These are phyloP conservation scores for Anguilla megastoma DNA, from an alignment of 2,797 vertebrate species.

Conservation along the genomic window DNA sequence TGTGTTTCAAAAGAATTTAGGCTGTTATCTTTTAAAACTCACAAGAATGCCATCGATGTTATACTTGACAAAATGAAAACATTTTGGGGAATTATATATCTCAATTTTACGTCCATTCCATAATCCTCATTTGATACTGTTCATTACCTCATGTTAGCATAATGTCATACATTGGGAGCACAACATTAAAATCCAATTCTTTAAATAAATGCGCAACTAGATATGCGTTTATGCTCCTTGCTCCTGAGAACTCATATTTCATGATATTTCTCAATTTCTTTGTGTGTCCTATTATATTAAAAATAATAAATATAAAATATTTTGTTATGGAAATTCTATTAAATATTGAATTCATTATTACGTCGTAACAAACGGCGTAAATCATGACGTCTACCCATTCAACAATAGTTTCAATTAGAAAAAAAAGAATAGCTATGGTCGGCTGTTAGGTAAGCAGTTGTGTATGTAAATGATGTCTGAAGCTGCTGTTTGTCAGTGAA, in stretches of 20 bases:
- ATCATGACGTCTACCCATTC: constrained; percentile 22
- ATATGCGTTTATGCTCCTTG: background rate
- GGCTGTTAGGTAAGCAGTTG: background rate
- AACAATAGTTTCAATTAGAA: background rate
- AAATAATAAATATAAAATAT: background rate
- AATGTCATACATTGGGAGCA: background rate
- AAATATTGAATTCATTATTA: background rate
- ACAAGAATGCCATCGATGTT: background rate
- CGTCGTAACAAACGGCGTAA: background rate
- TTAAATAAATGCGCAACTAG: background rate
- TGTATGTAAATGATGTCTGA: background rate
- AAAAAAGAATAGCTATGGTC: background rate
- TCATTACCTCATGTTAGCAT: background rate
- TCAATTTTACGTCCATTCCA: background rate
- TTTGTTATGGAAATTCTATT: background rate
- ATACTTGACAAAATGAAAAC: background rate
- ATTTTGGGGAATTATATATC: background rate
- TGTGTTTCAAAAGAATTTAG: background rate
- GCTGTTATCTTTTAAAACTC: background rate
- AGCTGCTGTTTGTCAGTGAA: background rate
- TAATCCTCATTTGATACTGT: background rate
- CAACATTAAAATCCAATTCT: background rate
- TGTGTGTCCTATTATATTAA: background rate
- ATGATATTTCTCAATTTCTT: background rate
- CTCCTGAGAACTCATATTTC: background rate